Evolutionary conservation across 2,113 vertebrate species (phyloP).

Genomic region (Podocnemis expansa): DNA sequence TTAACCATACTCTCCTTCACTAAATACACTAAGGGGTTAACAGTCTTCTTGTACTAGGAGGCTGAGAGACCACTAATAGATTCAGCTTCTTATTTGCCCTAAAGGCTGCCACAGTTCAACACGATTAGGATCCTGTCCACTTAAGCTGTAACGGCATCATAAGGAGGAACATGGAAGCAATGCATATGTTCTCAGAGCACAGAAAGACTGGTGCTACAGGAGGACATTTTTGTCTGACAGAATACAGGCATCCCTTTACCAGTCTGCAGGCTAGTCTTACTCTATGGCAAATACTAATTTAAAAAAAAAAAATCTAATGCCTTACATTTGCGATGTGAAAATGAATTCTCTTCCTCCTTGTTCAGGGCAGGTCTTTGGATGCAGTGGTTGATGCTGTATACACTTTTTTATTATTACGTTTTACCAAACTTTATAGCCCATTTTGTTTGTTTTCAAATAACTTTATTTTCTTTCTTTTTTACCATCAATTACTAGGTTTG

Average conservation of each 20-base stretch:
- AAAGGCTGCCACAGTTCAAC: conserved; percentile 36
- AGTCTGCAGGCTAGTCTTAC: not conserved
- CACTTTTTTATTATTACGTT: conserved; percentile 72
- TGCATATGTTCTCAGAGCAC: rapidly evolving
- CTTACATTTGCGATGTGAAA: conserved; percentile 14
- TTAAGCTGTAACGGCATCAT: not conserved
- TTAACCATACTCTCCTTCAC: not conserved
- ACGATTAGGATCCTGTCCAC: conserved; percentile 27
- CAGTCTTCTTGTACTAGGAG: not conserved
- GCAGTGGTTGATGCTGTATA: conserved; percentile 3
- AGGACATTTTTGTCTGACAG: not conserved
- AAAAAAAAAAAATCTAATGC: conserved; percentile 1
- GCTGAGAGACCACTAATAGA: not conserved
- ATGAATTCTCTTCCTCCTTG: conserved; percentile 67
- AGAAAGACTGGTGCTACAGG: not conserved
- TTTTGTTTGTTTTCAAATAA: conserved; percentile 83
- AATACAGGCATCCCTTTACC: not conserved
- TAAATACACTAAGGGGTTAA: not conserved
- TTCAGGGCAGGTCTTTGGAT: conserved; percentile 42
- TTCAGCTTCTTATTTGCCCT: conserved; percentile 23
- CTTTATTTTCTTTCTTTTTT: conserved; percentile 74
- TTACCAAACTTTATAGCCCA: conserved; percentile 83
- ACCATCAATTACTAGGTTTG: conserved; percentile 75
- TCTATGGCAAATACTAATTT: conserved; percentile 40
- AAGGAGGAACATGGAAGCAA: not conserved